Evolutionary conservation across 2,113 vertebrate genomes (phyloP), one percentile per base, ranked within the genome.

Genomic region (Hepsetus odoe): DNA sequence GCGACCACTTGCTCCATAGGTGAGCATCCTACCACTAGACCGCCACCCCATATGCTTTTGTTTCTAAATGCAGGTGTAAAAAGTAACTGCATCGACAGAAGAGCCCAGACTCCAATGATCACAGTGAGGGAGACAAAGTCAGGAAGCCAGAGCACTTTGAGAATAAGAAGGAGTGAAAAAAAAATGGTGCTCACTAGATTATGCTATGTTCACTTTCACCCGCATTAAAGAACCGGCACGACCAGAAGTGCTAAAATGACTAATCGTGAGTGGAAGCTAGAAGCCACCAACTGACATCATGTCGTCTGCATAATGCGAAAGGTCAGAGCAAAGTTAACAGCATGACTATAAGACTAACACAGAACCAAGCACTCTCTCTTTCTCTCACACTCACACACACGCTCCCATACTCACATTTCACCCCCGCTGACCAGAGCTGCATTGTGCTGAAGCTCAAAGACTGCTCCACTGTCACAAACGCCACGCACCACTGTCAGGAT

Each of bases 391-490:
- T 33, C 4, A 49, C 46, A 72, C 59, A 72, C 38, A 75, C 28
- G 40, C 53, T 22, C 5, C 26, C 26, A 55, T 74, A 81, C 82
- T 77, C 30, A 81, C 82, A 77, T 77, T 80, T 83, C 30, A 74
- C 70, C 42, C 82, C 75, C n/a, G 79, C 51, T 33, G 79, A 46
- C 78, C 62, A 84, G n/a, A 84, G 58, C 4, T 66, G 76, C 72
- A 83, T 53, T 18, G 76, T 64, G 55, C 28, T 71, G 38, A 79
- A 77, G 26, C 62, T 65, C 9, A 44, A 72, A 49, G 58, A 49
- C 11, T 40, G n/a, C 14, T 82, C 70, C 71, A 82, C 44, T 35
- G 74, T 58, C 58, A 55, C 44, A 32, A 16, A 20, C 40, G 46
- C 12, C 3, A 22, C 1, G 18, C n/a, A 5, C 33, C 22, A 35